Base-by-base conservation (phyloP, 2,113 vertebrate species). In the Callopanchax toddi region DNA sequence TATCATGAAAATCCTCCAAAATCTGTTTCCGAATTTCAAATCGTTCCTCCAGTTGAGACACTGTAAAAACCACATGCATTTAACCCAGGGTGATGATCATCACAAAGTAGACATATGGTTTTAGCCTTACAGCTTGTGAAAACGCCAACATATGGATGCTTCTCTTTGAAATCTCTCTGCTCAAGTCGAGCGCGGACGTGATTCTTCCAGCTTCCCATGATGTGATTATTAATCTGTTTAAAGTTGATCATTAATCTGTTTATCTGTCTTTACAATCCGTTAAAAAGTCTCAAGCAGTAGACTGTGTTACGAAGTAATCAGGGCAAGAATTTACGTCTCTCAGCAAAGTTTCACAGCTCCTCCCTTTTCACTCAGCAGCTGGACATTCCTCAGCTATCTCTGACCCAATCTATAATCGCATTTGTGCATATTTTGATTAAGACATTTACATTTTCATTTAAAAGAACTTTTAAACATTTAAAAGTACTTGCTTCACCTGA, bases 171-270 rank as follows among this genome's bases (percentile, higher is more conserved):
- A 68, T 93, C 91, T 58, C 92, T 87, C 23, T 77, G 62, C 6
- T 79, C 85, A 39, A 93, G 74, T 16, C 56, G 42, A 15, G 43
- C 61, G 6, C 78, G 83, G 62, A 91, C 89, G 69, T 91, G 90
- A 86, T 50, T 90, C 61, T 78, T 92, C 91, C 92, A 93, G 57
- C 60, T 82, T 25, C 18, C 81, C 91, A 92, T 93, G 16, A 23
- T 59, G n/a, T 32, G 6, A 8, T 9, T 32, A 7, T 32, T 29
- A 29, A 9, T n/a, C n/a, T n/a, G n/a, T n/a, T n/a, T n/a, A n/a
- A n/a, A n/a, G n/a, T n/a, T n/a, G n/a, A n/a, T n/a, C n/a, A n/a
- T n/a, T n/a, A 29, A 15, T 32, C 1, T 11, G 11, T 6, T 48
- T 15, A 18, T 7, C 1, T 22, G 37, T 13, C n/a, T n/a, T 3